Evolutionary conservation across 2,888 invertebrate genomes (phyloP), one percentile per base, ranked within the genome.

Genomic region (Oscheius sp.): DNA sequence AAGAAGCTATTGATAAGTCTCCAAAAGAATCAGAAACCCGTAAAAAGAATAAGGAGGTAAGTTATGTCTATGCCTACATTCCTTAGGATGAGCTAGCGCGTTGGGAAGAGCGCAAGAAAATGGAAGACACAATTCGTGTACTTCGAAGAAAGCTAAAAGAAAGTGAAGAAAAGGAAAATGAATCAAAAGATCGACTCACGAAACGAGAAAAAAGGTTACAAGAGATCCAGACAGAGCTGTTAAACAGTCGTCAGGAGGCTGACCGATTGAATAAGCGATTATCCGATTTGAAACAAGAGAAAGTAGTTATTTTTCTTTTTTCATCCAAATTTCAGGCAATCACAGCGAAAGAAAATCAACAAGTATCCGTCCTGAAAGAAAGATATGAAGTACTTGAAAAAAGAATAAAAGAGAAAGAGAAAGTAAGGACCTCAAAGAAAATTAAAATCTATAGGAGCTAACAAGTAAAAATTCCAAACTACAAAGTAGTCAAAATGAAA

Each of bases 31-130:
- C 66, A 61, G 69, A 38, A 24, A 32, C 6, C 30, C 57, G 26
- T 65, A 69, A 67, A 51, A 67, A 45, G 68, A 64, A 44, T 65
- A 68, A n/a, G 63, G 68, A 47, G 28, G 61, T 6, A 57, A 68
- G 9, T n/a, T 41, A 22, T 64, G 45, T 1, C 28, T 63, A n/a
- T 54, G 38, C n/a, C 50, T 5, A 8, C 22, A 32, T 57, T 38
- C 17, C 59, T 47, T 32, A 67, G 67, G 62, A 61, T 22, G 67
- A 67, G 12, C 51, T 67, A 2, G 8, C 17, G 26, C 61, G 62
- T 30, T 67, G 67, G 67, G 44, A 67, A 6, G 17, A 51, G 32
- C 22, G 28, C 5, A 67, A 67, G 32, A 28, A 44, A 14, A 28
- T 45, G 12, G 62, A 62, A n/a, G 59, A 62, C 12, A 24, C 5